Evolutionary conservation across 2,797 vertebrate species (phyloP).

Genomic region (Yasuhikotakia modesta): DNA sequence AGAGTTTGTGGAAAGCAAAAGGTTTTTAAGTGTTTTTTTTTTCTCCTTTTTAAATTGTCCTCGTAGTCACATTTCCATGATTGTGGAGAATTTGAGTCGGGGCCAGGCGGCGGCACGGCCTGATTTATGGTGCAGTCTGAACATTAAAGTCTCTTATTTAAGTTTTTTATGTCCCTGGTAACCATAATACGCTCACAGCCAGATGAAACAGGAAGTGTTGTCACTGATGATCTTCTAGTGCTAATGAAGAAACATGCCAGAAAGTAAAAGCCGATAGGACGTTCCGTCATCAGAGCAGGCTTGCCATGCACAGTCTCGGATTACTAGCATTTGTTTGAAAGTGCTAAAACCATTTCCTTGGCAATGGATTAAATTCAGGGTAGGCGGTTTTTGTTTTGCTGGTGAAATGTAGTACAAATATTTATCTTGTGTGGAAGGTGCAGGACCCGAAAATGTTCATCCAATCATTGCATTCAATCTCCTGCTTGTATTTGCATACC

Average conservation of each 20-base stretch:
- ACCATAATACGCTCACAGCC: constrained; percentile 66
- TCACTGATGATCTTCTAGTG: constrained; percentile 73
- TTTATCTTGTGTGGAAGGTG: no score
- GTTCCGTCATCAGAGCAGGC: constrained; percentile 72
- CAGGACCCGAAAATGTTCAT: no score
- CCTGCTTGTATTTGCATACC: no score
- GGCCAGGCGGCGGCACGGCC: not conserved
- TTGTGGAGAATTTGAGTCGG: not conserved
- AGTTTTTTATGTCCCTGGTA: constrained; percentile 59
- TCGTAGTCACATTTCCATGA: constrained; percentile 34
- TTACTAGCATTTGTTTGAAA: constrained; percentile 72
- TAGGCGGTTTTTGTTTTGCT: not conserved
- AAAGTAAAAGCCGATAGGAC: constrained; percentile 66
- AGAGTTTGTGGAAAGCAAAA: constrained; percentile 22
- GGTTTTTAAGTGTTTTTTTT: not conserved
- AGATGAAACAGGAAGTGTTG: constrained; percentile 71
- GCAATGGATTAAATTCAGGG: not conserved
- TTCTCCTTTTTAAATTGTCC: constrained; percentile 1
- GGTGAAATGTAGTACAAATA: no score
- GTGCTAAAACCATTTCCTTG: constrained; percentile 50
- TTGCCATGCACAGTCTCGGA: constrained; percentile 63
- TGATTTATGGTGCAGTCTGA: constrained; percentile 31
- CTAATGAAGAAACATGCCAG: constrained; percentile 72
- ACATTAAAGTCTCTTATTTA: constrained; percentile 51
- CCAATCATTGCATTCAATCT: no score